Conservation (phyloP, 2,113 vertebrate species). For the Corythornis madagascariensis region DNA sequence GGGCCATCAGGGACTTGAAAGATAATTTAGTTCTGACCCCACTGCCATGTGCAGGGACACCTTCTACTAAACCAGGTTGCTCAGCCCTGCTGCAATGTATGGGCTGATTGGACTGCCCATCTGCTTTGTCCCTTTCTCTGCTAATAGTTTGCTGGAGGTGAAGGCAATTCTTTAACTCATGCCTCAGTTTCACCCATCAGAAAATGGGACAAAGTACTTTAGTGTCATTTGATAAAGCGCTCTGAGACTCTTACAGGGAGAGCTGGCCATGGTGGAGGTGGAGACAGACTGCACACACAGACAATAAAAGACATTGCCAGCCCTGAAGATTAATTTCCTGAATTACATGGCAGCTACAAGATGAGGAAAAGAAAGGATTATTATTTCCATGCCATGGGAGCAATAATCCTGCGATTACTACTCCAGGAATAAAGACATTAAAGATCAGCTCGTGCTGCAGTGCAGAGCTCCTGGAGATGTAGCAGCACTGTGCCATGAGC, state of each 20-base stretch:
- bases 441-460: neutral
- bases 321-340: constrained; percentile 31
- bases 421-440: neutral
- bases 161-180: neutral
- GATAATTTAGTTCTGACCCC: neutral
- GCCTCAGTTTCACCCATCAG: neutral
- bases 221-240: neutral
- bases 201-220: neutral
- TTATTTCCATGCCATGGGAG: constrained; percentile 14
- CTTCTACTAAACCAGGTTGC: neutral
- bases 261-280: rapidly evolving
- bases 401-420: neutral
- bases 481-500: neutral
- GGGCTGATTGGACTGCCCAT: rapidly evolving
- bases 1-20: neutral
- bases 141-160: neutral
- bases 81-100: neutral
- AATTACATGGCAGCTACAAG: constrained; percentile 24
- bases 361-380: constrained; percentile 1
- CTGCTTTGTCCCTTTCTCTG: neutral
- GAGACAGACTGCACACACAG: neutral
- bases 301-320: neutral
- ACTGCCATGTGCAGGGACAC: neutral
- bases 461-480: neutral
- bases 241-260: neutral